Evolutionary conservation across 1,140 invertebrate genomes (phyloP), one percentile per base, ranked within the genome.

Genomic region (Gonioctena quinquepunctata): DNA sequence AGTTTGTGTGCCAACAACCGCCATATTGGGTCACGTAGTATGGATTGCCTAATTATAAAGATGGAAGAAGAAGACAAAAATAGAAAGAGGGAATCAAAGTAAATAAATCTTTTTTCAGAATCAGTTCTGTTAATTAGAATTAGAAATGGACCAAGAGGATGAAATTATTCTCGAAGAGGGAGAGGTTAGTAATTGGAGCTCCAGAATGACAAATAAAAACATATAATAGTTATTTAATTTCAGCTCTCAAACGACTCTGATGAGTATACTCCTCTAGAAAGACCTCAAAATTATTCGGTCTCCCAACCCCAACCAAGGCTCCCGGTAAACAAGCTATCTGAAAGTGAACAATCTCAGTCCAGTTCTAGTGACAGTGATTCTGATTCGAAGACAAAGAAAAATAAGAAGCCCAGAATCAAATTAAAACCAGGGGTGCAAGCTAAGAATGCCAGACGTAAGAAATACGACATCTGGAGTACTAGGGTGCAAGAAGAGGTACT

Each of bases 401-500:
- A 0, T 21, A 72, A 77, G 66, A 78, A 68, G 70, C 69, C 3
- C 83, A 85, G 26, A 85, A 84, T 77, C 74, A 78, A 84, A 83
- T 61, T 82, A 18, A 85, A 84, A 79, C 74, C 66, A 82, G 75
- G 82, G 82, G 56, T 68, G 65, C 65, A 59, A 72, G 11, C 60
- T 72, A 2, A 76, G 71, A 66, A 75, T 78, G 13, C 67, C 72
- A 71, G 33, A 61, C 25, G 60, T 1, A 85, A 89, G 22, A 90
- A 89, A 75, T 90, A 89, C 73, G 88, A 89, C 75, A 85, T 90
- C 66, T 90, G 89, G 89, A 86, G 87, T 65, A 85, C 83, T 1
- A 86, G 88, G 28, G 77, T 88, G 2, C 87, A 90, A 77, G 89
- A 90, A 74, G 88, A 90, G 69, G 85, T 87, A 0, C 77, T 90